Evolutionary conservation across 2,113 vertebrate genomes (phyloP), one percentile per base, ranked within the genome.

Genomic region (Sylvia atricapilla): DNA sequence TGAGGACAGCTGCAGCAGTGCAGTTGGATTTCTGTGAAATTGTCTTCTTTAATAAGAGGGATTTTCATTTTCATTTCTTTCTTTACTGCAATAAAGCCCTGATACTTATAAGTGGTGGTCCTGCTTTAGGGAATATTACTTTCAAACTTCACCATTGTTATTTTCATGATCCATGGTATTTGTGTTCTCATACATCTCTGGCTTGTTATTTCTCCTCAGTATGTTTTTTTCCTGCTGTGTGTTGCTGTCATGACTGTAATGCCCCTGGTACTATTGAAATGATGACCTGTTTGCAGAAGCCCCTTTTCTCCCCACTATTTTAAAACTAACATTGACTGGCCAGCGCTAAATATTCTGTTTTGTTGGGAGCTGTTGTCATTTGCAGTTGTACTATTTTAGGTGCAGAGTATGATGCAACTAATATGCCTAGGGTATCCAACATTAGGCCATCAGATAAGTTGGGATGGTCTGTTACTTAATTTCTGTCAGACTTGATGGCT

Each of bases 1-100:
- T 77, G 69, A 67, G 83, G 55, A 90, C 23, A 92, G 47, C 63
- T 95, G 92, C 82, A 93, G 83, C 43, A 83, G 18, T 94, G 76
- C 83, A 88, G 86, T 74, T 86, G 56, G 23, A 35, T 92, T 86
- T 80, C 50, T 86, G 17, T 96, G 56, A 63, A 88, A 47, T 52
- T n/a, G 20, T 55, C 35, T 80, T 5, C 43, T 69, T 86, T 67
- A 20, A 21, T 86, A 63, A 67, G 55, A 86, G 68, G 20, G 16
- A 27, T 90, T 96, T 90, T 27, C 63, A 7, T 93, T 94, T 84
- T 85, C 7, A 50, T 73, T 84, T 86, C 20, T 86, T 93, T 59
- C 56, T 35, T 68, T 27, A 80, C 13, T 88, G 41, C 68, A 50
- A 0, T 70, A 62, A 86, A 86, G 24, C 20, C 16, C 39, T 30